A percentile compares a stretch with the other conserved stretches of the same genome.
phyloP scores from a whole-genome alignment of 2,888 invertebrate genomes.

The Salticus scenicus region DNA sequence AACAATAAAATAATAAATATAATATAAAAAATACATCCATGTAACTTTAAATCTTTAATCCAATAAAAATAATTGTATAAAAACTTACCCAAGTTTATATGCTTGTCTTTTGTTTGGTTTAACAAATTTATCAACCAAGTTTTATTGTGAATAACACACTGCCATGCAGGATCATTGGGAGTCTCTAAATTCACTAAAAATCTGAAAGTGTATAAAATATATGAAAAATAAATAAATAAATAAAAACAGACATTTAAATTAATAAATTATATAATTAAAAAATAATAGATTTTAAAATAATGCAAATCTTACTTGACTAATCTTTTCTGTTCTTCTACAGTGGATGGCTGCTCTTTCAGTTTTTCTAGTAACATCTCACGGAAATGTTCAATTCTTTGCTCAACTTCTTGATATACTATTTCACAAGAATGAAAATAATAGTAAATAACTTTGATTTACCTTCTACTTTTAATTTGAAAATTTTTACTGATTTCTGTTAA shows the following conservation, averaged over 20 bases:
- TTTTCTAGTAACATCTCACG: slow-evolving; percentile 87
- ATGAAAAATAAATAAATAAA: slow-evolving; percentile 7
- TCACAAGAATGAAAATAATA: slow-evolving; percentile 10
- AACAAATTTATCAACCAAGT: slow-evolving; percentile 85
- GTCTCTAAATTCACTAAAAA: slow-evolving; percentile 85
- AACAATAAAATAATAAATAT: no score
- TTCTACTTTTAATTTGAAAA: no score
- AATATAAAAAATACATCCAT: no score
- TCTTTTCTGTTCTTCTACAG: slow-evolving; percentile 95
- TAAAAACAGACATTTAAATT: background rate
- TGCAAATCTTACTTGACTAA: slow-evolving; percentile 83
- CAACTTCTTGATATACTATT: slow-evolving; percentile 90
- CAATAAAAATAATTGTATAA: no score
- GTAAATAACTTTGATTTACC: no score
- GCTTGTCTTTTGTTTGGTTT: slow-evolving; percentile 81
- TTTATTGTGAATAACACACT: slow-evolving; percentile 89
- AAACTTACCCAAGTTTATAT: slow-evolving; percentile 49
- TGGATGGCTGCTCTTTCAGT: slow-evolving; percentile 91
- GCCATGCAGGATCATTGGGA: slow-evolving; percentile 95
- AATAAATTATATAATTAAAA: background rate
- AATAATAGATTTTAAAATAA: background rate
- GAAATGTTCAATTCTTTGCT: slow-evolving; percentile 88
- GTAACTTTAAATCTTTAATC: no score
- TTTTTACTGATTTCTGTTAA: no score
- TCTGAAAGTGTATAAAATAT: no score